Percentiles rank a stretch among this genome's conserved stretches.
Evolutionary conservation across 2,888 invertebrate genomes (phyloP).

Genomic region (Operophtera brumata): DNA sequence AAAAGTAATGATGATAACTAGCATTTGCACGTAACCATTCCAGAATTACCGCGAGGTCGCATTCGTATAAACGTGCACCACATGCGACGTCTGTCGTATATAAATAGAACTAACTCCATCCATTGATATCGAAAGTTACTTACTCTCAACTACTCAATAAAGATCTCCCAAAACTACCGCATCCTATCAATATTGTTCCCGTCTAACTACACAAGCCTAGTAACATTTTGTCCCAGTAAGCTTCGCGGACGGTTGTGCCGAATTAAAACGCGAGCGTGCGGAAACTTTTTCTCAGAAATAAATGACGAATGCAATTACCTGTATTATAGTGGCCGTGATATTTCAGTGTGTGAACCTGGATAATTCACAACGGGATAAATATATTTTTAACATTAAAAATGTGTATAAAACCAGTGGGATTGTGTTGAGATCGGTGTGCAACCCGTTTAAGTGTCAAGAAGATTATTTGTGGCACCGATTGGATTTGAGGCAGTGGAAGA

Average conservation of each 20-base stretch:
- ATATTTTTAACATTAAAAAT: conserved; percentile 33
- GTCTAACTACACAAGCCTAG: conserved; percentile 26
- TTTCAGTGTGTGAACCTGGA: conserved; percentile 51
- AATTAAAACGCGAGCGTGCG: conserved; percentile 35
- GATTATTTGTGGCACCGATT: conserved; percentile 55
- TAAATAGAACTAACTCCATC: no score
- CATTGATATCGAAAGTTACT: no score
- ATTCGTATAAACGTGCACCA: conserved; percentile 18
- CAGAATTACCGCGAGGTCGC: conserved; percentile 3
- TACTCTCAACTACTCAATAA: conserved; percentile 22
- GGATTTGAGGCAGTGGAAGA: conserved; percentile 68
- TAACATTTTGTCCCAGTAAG: conserved; percentile 60
- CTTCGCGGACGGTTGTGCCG: conserved; percentile 60
- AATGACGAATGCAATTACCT: conserved; percentile 53
- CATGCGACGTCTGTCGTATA: conserved; percentile 17
- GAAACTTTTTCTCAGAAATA: conserved; percentile 33
- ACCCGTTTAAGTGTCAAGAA: conserved; percentile 52
- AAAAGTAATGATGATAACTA: neutral
- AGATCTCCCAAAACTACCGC: conserved; percentile 36
- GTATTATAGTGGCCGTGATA: conserved; percentile 50
- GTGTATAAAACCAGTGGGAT: conserved; percentile 33
- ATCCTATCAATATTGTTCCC: conserved; percentile 38
- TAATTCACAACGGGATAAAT: conserved; percentile 35
- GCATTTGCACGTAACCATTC: neutral
- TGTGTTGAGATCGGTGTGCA: conserved; percentile 41